Conservation (phyloP, 2,888 invertebrate genomes). For the Apodemia duryi region DNA sequence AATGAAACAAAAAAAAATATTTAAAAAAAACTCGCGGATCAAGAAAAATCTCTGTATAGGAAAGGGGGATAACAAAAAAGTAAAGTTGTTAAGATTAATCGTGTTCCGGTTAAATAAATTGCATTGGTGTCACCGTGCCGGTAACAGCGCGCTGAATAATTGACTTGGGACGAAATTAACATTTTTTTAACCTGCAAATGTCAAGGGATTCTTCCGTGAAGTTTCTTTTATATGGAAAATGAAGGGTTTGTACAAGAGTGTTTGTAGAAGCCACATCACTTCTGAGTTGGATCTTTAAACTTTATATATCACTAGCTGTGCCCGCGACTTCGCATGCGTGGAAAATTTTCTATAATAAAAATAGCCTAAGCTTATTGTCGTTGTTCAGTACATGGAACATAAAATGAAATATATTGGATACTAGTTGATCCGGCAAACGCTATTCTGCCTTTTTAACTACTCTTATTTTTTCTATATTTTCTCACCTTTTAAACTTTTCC, state of each 20-base stretch:
- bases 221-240: conserved; percentile 7
- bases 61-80: neutral
- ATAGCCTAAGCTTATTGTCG: too few relatives aligned
- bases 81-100: conserved; percentile 11
- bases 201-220: neutral
- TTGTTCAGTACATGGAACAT: too few relatives aligned
- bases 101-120: conserved; percentile 13
- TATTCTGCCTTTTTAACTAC: too few relatives aligned
- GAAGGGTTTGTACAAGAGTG: neutral
- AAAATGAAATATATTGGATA: too few relatives aligned
- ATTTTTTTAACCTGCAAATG: conserved; percentile 9
- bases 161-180: conserved; percentile 10
- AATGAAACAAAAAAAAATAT: too few relatives aligned
- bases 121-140: neutral
- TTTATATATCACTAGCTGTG: neutral
- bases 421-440: too few relatives aligned
- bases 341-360: too few relatives aligned
- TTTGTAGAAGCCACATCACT: neutral
- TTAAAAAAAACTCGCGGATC: too few relatives aligned
- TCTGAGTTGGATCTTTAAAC: too few relatives aligned
- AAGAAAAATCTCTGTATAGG: too few relatives aligned
- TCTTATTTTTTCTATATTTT: too few relatives aligned
- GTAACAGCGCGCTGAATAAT: conserved; percentile 12
- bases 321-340: neutral
- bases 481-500: too few relatives aligned